These are phyloP conservation scores for Trachelipus rathkii DNA, from an alignment of 1,140 invertebrate species.

Conservation along the genomic window DNA sequence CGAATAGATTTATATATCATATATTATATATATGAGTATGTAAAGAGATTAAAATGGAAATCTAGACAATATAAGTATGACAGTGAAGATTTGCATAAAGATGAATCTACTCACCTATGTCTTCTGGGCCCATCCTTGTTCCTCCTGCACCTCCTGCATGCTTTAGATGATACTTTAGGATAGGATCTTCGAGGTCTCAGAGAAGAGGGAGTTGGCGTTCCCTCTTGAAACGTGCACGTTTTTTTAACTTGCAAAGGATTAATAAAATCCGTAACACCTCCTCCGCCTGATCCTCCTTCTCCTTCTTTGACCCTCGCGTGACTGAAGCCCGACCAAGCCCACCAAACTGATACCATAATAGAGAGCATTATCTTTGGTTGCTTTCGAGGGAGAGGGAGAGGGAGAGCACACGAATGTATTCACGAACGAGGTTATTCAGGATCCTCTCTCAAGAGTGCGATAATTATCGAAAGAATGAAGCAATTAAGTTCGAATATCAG, in stretches of 20 bases:
- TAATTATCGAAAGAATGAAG: no score
- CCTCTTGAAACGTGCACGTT: constrained; percentile 38
- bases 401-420: no score
- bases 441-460: no score
- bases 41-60: background rate
- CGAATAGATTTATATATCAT: background rate
- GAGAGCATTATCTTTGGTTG: background rate
- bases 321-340: background rate
- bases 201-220: constrained; percentile 23
- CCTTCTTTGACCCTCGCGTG: background rate
- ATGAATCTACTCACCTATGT: constrained; percentile 32
- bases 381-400: no score
- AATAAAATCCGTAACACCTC: background rate
- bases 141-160: constrained; percentile 37
- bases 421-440: no score
- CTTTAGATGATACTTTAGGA: no score
- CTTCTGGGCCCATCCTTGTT: constrained; percentile 37
- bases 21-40: background rate
- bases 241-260: constrained; percentile 26
- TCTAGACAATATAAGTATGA: background rate
- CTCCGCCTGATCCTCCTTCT: background rate
- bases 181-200: constrained; percentile 28
- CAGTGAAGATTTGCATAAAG: no score
- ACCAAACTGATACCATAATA: background rate
- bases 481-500: no score